Conservation (phyloP, 2,797 vertebrate genomes). For the Crocidura indochinensis region DNA sequence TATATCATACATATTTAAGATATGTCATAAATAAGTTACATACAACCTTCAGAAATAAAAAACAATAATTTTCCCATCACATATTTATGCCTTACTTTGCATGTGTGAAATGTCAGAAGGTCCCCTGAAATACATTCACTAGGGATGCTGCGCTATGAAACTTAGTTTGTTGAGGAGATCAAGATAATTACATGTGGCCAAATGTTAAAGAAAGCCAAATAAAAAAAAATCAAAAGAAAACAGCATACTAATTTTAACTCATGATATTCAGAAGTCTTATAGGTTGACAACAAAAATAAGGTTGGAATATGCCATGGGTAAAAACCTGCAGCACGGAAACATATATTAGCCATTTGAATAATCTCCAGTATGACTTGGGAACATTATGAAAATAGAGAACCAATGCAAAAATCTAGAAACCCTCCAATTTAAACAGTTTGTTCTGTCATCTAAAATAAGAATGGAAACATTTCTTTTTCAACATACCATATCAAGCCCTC, state of each 20-base stretch:
- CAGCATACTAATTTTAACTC: neutral
- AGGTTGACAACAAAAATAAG: neutral
- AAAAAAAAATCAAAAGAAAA: slow-evolving; percentile 52
- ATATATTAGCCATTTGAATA: too few relatives aligned
- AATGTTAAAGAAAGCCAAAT: slow-evolving; percentile 33
- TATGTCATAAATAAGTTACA: too few relatives aligned
- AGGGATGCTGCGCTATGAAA: slow-evolving; percentile 8
- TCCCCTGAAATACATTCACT: slow-evolving; percentile 21
- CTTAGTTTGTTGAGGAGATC: slow-evolving; percentile 15
- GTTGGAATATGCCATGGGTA: neutral
- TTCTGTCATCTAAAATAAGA: slow-evolving; percentile 3
- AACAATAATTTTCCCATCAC: too few relatives aligned
- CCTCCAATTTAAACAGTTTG: slow-evolving; percentile 31
- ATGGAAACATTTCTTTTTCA: neutral
- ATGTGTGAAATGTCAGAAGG: neutral
- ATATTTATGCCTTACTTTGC: neutral
- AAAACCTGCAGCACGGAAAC: neutral
- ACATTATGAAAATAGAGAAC: neutral
- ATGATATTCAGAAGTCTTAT: slow-evolving; percentile 35
- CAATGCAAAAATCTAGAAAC: neutral
- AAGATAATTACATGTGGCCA: neutral
- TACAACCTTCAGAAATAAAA: too few relatives aligned
- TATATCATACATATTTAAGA: too few relatives aligned
- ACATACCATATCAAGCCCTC: slow-evolving; percentile 36
- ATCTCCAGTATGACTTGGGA: neutral